phyloP scores from a whole-genome alignment of 2,888 invertebrate species.

The Ectemnius continuus region DNA sequence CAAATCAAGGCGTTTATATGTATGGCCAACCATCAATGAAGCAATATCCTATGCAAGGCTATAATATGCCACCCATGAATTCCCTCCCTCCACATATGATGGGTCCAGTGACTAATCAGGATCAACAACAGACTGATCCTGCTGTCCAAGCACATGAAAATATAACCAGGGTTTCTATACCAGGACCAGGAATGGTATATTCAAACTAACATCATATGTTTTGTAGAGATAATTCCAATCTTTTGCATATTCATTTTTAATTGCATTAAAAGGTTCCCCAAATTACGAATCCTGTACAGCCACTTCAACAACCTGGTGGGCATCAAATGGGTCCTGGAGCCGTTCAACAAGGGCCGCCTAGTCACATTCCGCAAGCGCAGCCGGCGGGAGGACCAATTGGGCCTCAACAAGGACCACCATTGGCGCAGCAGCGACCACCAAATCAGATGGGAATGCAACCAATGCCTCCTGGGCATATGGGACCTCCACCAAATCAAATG shows the following conservation, averaged over 20 bases:
- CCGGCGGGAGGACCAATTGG: constrained; percentile 52
- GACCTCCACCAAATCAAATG: constrained; percentile 56
- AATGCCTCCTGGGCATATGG: constrained; percentile 58
- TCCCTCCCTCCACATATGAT: constrained; percentile 66
- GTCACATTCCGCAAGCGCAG: constrained; percentile 54
- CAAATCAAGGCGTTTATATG: constrained; percentile 70
- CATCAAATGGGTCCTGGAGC: constrained; percentile 44
- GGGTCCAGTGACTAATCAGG: constrained; percentile 63
- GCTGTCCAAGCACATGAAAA: constrained; percentile 65
- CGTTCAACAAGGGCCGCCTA: constrained; percentile 37
- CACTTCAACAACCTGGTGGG: constrained; percentile 64
- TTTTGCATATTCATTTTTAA: constrained; percentile 1
- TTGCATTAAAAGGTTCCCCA: constrained; percentile 60
- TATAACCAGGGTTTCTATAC: constrained; percentile 65
- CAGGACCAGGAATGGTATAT: constrained; percentile 71
- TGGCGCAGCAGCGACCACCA: constrained; percentile 56
- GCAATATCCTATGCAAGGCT: constrained; percentile 68
- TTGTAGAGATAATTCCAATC: not conserved
- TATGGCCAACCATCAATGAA: constrained; percentile 68
- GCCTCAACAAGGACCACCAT: constrained; percentile 69
- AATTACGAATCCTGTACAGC: constrained; percentile 55
- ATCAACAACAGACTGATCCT: constrained; percentile 56
- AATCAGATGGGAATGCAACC: constrained; percentile 56
- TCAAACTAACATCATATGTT: not conserved
- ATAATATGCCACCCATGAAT: constrained; percentile 67